Evolutionary conservation across 2,113 vertebrate genomes (phyloP), one percentile per base, ranked within the genome.

Genomic region (Myrmecophaga tridactyla): DNA sequence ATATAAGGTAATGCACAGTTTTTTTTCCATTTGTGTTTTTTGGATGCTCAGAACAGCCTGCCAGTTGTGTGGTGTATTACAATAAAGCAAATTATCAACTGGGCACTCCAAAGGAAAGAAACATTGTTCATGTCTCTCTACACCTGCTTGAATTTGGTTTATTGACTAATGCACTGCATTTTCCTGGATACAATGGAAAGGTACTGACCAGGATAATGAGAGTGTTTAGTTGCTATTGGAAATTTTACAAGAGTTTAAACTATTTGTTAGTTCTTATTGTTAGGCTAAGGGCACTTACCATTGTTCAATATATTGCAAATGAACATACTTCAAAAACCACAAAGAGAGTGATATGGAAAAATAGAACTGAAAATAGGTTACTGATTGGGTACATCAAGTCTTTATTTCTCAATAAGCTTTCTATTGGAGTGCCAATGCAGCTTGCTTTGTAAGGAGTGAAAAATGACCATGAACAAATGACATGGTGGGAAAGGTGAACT

Each of bases 381-480:
- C 97, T 80, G 96, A 94, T 97, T 94, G 81, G 81, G 53, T 82
- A 70, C 56, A 96, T 97, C 94, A 94, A 93, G 89, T 70, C 82
- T 96, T 95, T 86, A 51, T 95, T 90, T 89, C 75, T 62, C 80
- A 56, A 34, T 29, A 78, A 72, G 65, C 51, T 48, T 96, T 94
- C 88, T 82, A 53, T 43, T 70, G 85, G 48, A 8, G 0, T 88
- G 93, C 85, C 84, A 78, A 82, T 60, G 25, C 6, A n/a, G 88
- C 90, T 88, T 90, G 81, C 63, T 86, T 87, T 56, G 53, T 14
- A 56, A 56, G 12, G 86, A 69, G 53, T 17, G 34, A 48, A 31
- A 72, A 89, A 8, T 81, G 56, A 89, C n/a, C n/a, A 29, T 29
- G 23, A 93, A 72, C 58, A 90, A 89, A 84, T 63, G 73, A 94